Percentiles rank a stretch among this genome's conserved stretches.
These are phyloP conservation scores for Zaprionus obscuricornis DNA, from an alignment of 2,888 invertebrate genomes.

Conservation along the genomic window DNA sequence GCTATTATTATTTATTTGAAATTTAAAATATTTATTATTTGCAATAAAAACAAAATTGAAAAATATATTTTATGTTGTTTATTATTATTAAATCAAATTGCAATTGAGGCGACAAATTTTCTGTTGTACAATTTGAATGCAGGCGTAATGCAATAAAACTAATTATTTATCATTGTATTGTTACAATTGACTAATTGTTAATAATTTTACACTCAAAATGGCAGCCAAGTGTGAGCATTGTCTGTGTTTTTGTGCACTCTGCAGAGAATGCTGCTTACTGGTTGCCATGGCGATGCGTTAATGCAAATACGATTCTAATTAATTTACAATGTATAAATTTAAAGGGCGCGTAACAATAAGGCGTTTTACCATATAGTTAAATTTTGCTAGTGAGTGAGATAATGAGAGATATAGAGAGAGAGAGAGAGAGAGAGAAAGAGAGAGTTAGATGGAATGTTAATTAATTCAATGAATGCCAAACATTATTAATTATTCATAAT, in stretches of 20 bases:
- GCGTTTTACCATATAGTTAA: too few relatives aligned
- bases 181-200: conserved; percentile 66
- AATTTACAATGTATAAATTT: conserved; percentile 67
- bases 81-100: conserved; percentile 24
- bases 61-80: too few relatives aligned
- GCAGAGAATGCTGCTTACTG: conserved; percentile 10
- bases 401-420: conserved; percentile 5
- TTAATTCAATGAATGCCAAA: conserved; percentile 77
- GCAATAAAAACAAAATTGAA: too few relatives aligned
- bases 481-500: conserved; percentile 78
- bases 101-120: conserved; percentile 1
- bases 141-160: conserved; percentile 45
- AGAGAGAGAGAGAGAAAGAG: not conserved
- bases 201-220: too few relatives aligned
- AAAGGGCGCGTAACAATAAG: conserved; percentile 38
- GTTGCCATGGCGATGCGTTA: conserved; percentile 34
- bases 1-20: too few relatives aligned
- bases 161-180: conserved; percentile 68
- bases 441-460: conserved; percentile 38
- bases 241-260: not conserved
- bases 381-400: conserved; percentile 6
- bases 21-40: too few relatives aligned
- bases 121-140: too few relatives aligned
- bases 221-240: conserved; percentile 33
- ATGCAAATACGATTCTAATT: conserved; percentile 61